These are phyloP conservation scores for Clytia hemisphaerica DNA, from an alignment of 30 jellyfish, hydroid and myxozoan genomes.

Conservation along the genomic window DNA sequence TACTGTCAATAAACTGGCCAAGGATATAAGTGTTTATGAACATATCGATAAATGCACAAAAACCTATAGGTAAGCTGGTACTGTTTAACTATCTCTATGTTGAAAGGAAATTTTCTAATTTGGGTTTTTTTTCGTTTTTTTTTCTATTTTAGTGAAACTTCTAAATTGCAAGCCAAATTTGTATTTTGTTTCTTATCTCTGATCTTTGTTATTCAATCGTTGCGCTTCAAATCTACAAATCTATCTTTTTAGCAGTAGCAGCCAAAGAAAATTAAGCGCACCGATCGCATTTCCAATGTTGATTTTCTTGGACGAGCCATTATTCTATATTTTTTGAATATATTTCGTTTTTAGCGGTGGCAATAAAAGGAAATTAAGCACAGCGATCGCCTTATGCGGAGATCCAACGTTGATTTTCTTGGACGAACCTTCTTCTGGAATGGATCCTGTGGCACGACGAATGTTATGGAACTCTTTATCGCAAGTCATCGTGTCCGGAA, in stretches of 20 bases:
- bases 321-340: too few relatives aligned
- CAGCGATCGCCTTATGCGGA: conserved; percentile 83
- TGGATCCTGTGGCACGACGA: conserved; percentile 99
- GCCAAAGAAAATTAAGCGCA: conserved; percentile 83
- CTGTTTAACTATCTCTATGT: too few relatives aligned
- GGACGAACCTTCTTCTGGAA: conserved; percentile 98
- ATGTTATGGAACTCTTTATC: conserved; percentile 87
- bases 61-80: conserved; percentile 94
- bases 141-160: too few relatives aligned
- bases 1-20: conserved; percentile 61
- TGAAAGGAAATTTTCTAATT: too few relatives aligned
- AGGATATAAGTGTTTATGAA: conserved; percentile 45
- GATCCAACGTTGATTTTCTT: conserved; percentile 78
- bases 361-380: conserved; percentile 84
- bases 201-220: too few relatives aligned
- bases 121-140: too few relatives aligned
- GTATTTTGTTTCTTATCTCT: too few relatives aligned
- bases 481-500: conserved; percentile 41
- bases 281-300: conserved; percentile 83
- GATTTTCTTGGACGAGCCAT: conserved; percentile 93
- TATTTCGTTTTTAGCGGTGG: conserved; percentile 77
- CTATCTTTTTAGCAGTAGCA: conserved; percentile 87
- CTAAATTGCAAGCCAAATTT: too few relatives aligned
- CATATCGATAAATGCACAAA: conserved; percentile 74
- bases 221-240: too few relatives aligned